A percentile compares a stretch with the other conserved stretches of the same genome.
Conservation (phyloP, 2,797 vertebrate genomes). For the Pipistrellus kuhlii region DNA sequence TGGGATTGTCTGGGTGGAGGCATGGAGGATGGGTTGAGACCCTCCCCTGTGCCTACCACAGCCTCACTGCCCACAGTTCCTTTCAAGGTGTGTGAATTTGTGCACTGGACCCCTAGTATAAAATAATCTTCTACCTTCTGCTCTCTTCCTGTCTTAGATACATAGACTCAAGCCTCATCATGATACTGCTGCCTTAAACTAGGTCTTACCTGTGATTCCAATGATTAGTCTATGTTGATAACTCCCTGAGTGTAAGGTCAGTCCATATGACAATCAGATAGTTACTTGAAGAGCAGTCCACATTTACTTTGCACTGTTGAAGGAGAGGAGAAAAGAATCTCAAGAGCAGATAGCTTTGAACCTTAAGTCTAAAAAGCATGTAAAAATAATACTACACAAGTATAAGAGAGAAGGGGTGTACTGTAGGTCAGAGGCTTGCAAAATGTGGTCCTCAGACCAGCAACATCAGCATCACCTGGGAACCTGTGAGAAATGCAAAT, state of each 20-base stretch:
- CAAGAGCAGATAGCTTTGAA: not conserved
- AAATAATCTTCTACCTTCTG: not conserved
- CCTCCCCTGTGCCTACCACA: no score
- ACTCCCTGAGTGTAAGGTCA: not conserved
- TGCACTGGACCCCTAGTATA: no score
- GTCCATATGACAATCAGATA: not conserved
- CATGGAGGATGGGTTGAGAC: no score
- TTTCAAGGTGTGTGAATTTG: no score
- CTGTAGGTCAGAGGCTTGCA: not conserved
- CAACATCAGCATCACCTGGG: not conserved
- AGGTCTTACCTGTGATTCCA: not conserved
- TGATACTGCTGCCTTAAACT: not conserved
- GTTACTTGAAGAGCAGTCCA: not conserved
- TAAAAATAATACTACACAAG: no score
- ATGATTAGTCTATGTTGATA: not conserved
- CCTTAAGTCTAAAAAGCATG: not conserved
- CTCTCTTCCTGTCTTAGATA: not conserved
- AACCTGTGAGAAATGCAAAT: not conserved
- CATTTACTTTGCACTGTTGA: not conserved
- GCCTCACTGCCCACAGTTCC: no score
- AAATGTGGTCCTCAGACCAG: not conserved
- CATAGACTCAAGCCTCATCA: not conserved
- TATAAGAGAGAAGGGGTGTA: not conserved
- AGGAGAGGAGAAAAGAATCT: not conserved
- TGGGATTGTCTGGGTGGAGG: rapidly evolving